These are phyloP conservation scores for Hirundo rustica DNA, from an alignment of 2,797 vertebrate species.

Conservation along the genomic window DNA sequence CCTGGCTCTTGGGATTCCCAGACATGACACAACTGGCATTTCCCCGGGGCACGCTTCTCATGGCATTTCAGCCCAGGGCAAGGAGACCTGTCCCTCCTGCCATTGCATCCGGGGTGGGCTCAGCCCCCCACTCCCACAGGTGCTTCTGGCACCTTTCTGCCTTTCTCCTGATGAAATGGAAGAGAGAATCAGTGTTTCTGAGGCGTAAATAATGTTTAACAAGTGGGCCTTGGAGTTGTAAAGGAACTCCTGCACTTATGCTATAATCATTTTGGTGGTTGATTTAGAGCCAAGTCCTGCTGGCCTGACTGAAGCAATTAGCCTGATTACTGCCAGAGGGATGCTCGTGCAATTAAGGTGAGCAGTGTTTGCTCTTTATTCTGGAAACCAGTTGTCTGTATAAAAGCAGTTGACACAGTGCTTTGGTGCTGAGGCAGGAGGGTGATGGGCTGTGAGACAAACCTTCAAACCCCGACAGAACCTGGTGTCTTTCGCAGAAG, in stretches of 20 bases:
- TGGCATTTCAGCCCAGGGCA: not conserved
- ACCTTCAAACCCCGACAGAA: not conserved
- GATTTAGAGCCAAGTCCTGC: constrained; percentile 43
- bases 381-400: not conserved
- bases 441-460: not conserved
- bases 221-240: not conserved
- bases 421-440: not conserved
- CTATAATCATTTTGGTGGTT: constrained; percentile 5
- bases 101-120: not conserved
- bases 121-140: not conserved
- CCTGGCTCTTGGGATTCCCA: not conserved
- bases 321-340: constrained; percentile 34
- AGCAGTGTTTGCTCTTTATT: constrained; percentile 16
- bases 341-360: constrained; percentile 37
- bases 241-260: not conserved
- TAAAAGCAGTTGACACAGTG: not conserved
- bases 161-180: not conserved
- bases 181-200: not conserved
- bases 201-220: constrained; percentile 43
- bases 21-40: rapidly evolving
- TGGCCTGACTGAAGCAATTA: constrained; percentile 45
- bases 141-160: not conserved
- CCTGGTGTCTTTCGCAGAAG: not conserved
- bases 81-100: not conserved
- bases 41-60: rapidly evolving